Conservation (phyloP, 1,140 invertebrate species). For the Lepidurus arcticus region DNA sequence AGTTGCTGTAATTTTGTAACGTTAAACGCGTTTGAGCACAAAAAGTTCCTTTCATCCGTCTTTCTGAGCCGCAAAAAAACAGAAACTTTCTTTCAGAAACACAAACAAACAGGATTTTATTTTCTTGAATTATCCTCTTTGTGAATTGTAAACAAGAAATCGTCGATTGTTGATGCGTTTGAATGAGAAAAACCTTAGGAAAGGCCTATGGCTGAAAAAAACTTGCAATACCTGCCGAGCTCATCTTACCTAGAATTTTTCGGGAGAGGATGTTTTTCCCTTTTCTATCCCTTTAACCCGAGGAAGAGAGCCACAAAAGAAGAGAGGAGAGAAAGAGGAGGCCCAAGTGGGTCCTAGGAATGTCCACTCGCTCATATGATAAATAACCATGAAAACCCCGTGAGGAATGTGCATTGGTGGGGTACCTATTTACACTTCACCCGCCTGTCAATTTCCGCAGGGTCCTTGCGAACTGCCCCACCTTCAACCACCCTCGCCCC, state of each 20-base stretch:
- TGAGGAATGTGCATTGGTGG: not conserved
- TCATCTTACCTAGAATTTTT: not conserved
- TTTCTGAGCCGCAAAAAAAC: too few species aligned
- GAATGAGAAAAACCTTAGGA: not conserved
- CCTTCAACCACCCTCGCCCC: not conserved
- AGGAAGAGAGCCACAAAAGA: not conserved
- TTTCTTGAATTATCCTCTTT: too few species aligned
- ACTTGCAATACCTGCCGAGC: not conserved
- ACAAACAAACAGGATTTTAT: too few species aligned
- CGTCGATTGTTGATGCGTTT: not conserved
- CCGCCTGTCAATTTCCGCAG: not conserved
- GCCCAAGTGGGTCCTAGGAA: not conserved
- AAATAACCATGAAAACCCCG: constrained; percentile 15
- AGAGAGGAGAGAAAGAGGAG: not conserved
- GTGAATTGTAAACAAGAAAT: not conserved
- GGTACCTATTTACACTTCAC: constrained; percentile 12
- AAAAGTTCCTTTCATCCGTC: too few species aligned
- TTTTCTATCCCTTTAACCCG: not conserved
- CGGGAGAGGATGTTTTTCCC: not conserved
- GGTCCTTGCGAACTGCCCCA: not conserved
- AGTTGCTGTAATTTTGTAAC: too few species aligned
- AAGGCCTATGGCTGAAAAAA: not conserved
- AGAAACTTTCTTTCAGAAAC: too few species aligned
- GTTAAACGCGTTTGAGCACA: too few species aligned
- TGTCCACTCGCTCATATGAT: constrained; percentile 21